Base-by-base conservation (phyloP, 2,888 invertebrate species). In the Cotesia congregata region DNA sequence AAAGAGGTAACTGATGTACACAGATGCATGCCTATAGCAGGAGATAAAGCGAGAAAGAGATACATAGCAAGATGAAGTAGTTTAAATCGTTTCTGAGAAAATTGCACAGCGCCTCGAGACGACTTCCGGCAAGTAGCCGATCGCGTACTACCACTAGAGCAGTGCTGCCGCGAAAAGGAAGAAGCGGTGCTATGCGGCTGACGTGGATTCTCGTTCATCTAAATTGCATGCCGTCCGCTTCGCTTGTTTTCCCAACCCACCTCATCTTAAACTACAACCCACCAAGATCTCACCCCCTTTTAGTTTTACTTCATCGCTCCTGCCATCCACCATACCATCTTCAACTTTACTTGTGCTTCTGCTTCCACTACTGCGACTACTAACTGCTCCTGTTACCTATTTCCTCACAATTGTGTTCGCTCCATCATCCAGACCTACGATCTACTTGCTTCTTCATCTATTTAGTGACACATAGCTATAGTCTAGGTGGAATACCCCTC, bases 101-200 rank as follows among this genome's bases (percentile, higher is more conserved):
- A 81, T 81, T 81, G 81, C 78, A 80, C 74, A 75, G 78, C 68
- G 72, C 50, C 78, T 80, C 78, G 75, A 79, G 76, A 79, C 77
- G 78, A 81, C 80, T 81, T 81, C 80, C 80, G 79, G 77, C 81
- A 76, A 80, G 78, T 81, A 77, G 79, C 79, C 81, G 78, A 81
- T 81, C 78, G 79, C 72, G 76, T 70, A 67, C 71, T 76, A 59
- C 20, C 38, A 40, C 41, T 40, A 62, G 15, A 62, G 17, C 68
- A 20, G 59, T 30, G 50, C 50, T 50, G 17, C 15, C 64, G 41
- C 62, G 9, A 38, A 72, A 61, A 39, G 9, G 64, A 61, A 62
- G 41, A 20, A 70, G 5, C 62, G 59, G 59, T 50, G 41, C 62
- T 68, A 68, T 69, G 70, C 15, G 70, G 30, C 61, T 71, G 68